Percentiles rank a stretch among this genome's conserved stretches.
These are phyloP conservation scores for Lineus longissimus DNA, from an alignment of 1,140 invertebrate genomes.

Conservation along the genomic window DNA sequence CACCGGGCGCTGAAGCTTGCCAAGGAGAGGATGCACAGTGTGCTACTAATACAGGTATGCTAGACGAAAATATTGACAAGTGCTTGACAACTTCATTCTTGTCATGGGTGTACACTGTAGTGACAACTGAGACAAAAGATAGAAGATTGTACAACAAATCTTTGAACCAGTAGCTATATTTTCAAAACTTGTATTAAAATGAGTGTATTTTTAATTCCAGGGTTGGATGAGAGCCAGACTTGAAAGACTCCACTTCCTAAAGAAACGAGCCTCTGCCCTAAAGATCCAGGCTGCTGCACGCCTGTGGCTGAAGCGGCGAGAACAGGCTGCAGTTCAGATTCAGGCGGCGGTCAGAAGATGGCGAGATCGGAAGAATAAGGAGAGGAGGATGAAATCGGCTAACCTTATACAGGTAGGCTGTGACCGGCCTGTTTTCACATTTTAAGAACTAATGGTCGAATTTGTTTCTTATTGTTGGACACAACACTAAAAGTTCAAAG, in stretches of 20 bases:
- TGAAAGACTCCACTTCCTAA: slow-evolving; percentile 21
- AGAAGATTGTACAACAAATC: too few species aligned
- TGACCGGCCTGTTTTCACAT: neutral
- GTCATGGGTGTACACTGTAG: too few species aligned
- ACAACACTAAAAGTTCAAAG: too few species aligned
- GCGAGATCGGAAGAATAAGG: slow-evolving; percentile 17
- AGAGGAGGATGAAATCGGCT: neutral
- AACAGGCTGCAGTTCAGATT: slow-evolving; percentile 8
- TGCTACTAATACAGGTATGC: slow-evolving; percentile 32
- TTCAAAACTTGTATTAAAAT: too few species aligned
- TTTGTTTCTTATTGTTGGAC: too few species aligned
- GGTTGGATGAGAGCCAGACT: slow-evolving; percentile 24
- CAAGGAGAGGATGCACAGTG: slow-evolving; percentile 20
- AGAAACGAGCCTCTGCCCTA: neutral
- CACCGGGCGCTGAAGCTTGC: slow-evolving; percentile 19
- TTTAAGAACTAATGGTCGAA: neutral
- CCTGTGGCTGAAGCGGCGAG: neutral
- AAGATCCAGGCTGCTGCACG: slow-evolving; percentile 6
- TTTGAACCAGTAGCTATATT: too few species aligned
- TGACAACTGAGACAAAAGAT: too few species aligned
- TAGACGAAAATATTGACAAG: neutral
- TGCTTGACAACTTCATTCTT: too few species aligned
- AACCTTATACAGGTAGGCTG: slow-evolving; percentile 9
- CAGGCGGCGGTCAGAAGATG: slow-evolving; percentile 21
- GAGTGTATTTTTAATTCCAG: slow-evolving; percentile 25